These are phyloP conservation scores for Columba livia DNA, from an alignment of 2,113 vertebrate genomes.

Conservation along the genomic window DNA sequence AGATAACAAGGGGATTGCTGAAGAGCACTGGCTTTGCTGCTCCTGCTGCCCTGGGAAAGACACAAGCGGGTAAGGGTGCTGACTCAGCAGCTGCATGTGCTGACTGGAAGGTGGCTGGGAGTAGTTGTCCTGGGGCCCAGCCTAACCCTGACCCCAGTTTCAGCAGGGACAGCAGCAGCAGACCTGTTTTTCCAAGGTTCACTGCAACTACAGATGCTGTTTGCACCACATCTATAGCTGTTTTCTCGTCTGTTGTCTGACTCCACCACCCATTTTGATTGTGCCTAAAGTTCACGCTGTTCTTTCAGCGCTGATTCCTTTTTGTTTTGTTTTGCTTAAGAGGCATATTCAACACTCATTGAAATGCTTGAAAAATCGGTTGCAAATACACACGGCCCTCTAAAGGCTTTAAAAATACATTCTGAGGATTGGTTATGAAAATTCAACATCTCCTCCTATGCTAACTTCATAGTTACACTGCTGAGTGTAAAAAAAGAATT, in stretches of 20 bases:
- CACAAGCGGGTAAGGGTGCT: neutral
- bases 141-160: neutral
- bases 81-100: neutral
- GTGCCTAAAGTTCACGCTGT: neutral
- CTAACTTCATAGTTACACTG: neutral
- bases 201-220: neutral
- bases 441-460: neutral
- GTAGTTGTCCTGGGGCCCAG: neutral
- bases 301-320: neutral
- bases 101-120: fast-evolving
- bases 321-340: neutral
- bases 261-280: neutral
- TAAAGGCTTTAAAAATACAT: neutral
- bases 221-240: neutral
- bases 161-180: neutral
- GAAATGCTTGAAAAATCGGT: neutral
- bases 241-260: neutral
- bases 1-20: neutral
- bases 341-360: neutral
- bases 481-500: neutral
- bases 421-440: neutral
- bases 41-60: neutral
- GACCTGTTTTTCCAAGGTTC: neutral
- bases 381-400: neutral
- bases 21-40: neutral